Evolutionary conservation across 2,113 vertebrate genomes (phyloP).

Genomic region (Megaleporinus macrocephalus): DNA sequence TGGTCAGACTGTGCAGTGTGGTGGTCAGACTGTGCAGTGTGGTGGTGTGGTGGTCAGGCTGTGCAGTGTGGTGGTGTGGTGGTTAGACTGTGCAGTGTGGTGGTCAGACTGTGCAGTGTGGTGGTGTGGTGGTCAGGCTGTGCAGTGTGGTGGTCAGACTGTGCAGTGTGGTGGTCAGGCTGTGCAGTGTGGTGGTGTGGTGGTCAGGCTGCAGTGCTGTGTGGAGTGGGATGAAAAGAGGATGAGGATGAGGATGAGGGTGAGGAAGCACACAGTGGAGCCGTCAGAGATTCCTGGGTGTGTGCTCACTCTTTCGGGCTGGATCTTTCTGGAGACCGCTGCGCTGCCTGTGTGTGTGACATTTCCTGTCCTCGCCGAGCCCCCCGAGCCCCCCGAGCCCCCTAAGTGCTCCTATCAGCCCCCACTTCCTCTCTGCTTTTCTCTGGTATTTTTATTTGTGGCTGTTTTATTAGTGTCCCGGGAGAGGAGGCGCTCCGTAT

Average conservation of each 20-base stretch:
- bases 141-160: not conserved
- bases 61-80: not conserved
- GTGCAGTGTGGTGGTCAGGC: not conserved
- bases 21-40: not conserved
- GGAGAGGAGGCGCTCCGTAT: conserved; percentile 17
- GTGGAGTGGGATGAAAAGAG: too few species aligned
- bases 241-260: conserved; percentile 8
- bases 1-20: too few species aligned
- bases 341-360: conserved; percentile 3
- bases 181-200: not conserved
- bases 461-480: conserved; percentile 14
- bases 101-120: not conserved
- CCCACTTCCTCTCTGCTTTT: conserved; percentile 1
- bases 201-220: not conserved
- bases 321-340: not conserved
- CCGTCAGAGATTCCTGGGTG: not conserved
- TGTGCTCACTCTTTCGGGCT: not conserved
- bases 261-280: not conserved
- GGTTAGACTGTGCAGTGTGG: too few species aligned
- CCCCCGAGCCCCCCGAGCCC: not conserved
- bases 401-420: not conserved
- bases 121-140: not conserved
- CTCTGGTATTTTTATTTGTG: not conserved
- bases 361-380: conserved; percentile 7
- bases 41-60: not conserved